These are phyloP conservation scores for Cryptoblepharus egeriae DNA, from an alignment of 2,797 vertebrate species.

Conservation along the genomic window DNA sequence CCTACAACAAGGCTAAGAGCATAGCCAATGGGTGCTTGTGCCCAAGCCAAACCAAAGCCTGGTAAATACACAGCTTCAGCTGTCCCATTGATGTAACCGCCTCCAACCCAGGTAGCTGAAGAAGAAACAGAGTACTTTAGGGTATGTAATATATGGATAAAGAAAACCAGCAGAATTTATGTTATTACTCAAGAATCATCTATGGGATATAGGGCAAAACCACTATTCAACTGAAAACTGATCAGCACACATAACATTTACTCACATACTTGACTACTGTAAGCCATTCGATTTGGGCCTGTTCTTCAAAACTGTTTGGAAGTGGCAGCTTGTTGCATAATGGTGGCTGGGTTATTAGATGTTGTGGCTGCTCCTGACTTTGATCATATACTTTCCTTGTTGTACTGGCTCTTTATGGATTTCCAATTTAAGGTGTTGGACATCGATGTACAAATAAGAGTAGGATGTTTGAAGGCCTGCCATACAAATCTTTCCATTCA, in stretches of 20 bases:
- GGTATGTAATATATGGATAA: background rate
- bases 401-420: too few relatives aligned
- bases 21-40: slow-evolving; percentile 97
- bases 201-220: slow-evolving; percentile 7
- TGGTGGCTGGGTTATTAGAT: too few relatives aligned
- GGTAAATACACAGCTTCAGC: slow-evolving; percentile 96
- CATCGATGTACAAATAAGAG: too few relatives aligned
- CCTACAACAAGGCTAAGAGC: slow-evolving; percentile 93
- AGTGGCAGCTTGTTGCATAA: too few relatives aligned
- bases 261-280: too few relatives aligned
- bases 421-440: too few relatives aligned
- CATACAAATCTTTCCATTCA: too few relatives aligned
- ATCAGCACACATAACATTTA: background rate
- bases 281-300: too few relatives aligned
- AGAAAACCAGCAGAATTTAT: background rate
- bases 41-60: slow-evolving; percentile 91
- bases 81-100: slow-evolving; percentile 97
- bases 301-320: too few relatives aligned
- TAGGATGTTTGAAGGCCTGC: too few relatives aligned
- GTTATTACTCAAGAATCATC: background rate
- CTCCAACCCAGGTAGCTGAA: slow-evolving; percentile 98
- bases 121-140: slow-evolving; percentile 35
- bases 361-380: too few relatives aligned
- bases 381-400: too few relatives aligned
- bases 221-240: background rate